Base-by-base conservation (phyloP, 1,140 invertebrate genomes). In the Nephotettix cincticeps region DNA sequence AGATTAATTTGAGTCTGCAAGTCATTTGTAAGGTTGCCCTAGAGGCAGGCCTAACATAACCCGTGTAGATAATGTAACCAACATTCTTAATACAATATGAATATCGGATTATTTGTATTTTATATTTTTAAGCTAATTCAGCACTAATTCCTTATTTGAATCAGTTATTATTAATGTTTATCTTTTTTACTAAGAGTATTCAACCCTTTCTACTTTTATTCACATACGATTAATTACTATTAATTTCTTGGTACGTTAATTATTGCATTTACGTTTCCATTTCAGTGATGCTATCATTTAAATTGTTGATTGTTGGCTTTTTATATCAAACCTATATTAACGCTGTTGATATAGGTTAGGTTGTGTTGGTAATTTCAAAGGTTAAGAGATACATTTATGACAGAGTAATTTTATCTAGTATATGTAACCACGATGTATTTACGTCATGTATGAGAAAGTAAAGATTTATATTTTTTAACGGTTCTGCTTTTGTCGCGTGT, bases 391-490 rank as follows among this genome's bases (percentile, higher is more conserved):
- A 19, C 9, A 27, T 21, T 21, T 61, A 61, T 27, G 23, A 61
- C 25, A 14, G 23, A 61, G 2, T 23, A 6, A 27, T 27, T 61
- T 3, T 61, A 61, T 21, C 6, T 21, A 61, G 9, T 61, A 27
- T 21, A 1, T 25, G 13, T 27, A 27, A 27, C 9, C 9, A 25
- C 23, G 23, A 2, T 25, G 56, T 61, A 61, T 27, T 23, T 61
- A 61, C 23, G 4, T 6, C 6, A 61, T 14, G 13, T 61, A 61
- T 6, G 9, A 61, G 25, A 28, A 27, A 4, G 14, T 13, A 61
- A 61, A 29, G 27, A 27, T 61, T 27, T 61, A 61, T 61, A 27
- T 61, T 61, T 61, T 27, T 27, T 25, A 61, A 61, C 28, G 23
- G 25, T 29, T 29, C 13, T 27, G 56, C 56, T 61, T 61, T 27